Percentiles rank a stretch among this genome's conserved stretches.
Conservation (phyloP, 2,888 invertebrate genomes). For the Lasioglossum villosulum region DNA sequence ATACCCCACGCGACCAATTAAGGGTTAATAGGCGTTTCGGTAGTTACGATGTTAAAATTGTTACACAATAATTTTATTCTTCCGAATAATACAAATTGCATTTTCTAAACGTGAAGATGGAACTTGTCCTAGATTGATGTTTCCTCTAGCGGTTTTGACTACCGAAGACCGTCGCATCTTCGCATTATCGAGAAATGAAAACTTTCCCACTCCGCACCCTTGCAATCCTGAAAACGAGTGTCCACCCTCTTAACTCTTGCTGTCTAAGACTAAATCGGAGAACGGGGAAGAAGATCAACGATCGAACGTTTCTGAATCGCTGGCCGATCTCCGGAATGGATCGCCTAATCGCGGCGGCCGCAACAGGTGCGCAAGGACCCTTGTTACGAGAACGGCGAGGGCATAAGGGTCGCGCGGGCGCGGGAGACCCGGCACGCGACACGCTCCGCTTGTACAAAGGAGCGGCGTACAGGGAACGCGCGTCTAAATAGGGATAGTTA, state of each 20-base stretch:
- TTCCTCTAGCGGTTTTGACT: too few species aligned
- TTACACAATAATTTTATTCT: too few species aligned
- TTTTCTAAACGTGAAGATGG: too few species aligned
- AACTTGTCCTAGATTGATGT: too few species aligned
- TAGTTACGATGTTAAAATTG: too few species aligned
- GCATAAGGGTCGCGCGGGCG: not conserved
- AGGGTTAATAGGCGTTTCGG: too few species aligned
- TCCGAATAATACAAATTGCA: too few species aligned
- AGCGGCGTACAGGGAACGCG: constrained; percentile 31
- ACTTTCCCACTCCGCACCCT: too few species aligned
- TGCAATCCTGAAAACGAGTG: too few species aligned
- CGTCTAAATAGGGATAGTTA: constrained; percentile 46
- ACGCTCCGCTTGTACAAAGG: constrained; percentile 30
- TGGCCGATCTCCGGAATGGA: constrained; percentile 26
- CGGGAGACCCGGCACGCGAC: not conserved
- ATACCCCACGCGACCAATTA: too few species aligned
- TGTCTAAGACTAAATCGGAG: not conserved
- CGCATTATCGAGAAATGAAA: too few species aligned
- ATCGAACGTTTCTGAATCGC: constrained; percentile 23
- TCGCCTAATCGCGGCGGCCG: constrained; percentile 2
- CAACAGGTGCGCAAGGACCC: not conserved
- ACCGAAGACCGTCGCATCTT: too few species aligned
- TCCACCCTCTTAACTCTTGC: not conserved
- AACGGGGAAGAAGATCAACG: not conserved
- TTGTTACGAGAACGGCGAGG: not conserved